Conservation (phyloP, 1,140 invertebrate species). For the Cydia pomonella region DNA sequence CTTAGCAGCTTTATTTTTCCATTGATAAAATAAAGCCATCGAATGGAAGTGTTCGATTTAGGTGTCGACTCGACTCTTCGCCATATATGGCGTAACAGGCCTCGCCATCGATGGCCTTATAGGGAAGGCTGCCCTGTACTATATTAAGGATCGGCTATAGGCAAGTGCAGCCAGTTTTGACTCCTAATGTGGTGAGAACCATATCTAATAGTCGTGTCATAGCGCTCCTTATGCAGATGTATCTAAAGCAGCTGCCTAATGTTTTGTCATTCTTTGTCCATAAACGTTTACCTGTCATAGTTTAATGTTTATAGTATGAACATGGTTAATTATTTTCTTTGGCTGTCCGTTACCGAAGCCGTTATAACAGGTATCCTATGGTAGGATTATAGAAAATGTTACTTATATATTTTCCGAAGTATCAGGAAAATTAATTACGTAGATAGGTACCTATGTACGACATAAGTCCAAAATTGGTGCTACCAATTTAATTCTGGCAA, state of each 20-base stretch:
- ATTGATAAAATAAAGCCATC: constrained; percentile 24
- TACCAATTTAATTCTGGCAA: too few species aligned
- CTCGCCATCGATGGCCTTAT: constrained; percentile 10
- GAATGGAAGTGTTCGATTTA: constrained; percentile 8
- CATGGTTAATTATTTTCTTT: constrained; percentile 1
- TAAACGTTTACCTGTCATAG: background rate
- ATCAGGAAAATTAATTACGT: background rate
- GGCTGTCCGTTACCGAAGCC: background rate
- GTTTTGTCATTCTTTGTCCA: background rate
- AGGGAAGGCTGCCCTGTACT: constrained; percentile 5
- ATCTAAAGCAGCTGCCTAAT: background rate
- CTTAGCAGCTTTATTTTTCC: background rate
- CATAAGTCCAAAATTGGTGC: too few species aligned
- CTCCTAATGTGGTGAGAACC: background rate
- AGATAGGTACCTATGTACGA: too few species aligned
- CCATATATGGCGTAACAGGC: constrained; percentile 17
- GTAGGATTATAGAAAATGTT: too few species aligned
- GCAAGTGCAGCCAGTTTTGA: constrained; percentile 1
- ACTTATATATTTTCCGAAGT: too few species aligned
- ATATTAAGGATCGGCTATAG: constrained; percentile 4
- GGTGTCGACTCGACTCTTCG: constrained; percentile 4
- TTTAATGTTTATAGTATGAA: background rate
- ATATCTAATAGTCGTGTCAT: background rate
- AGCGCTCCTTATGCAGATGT: constrained; percentile 12
- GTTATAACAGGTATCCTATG: background rate